Base-by-base conservation (phyloP, 1,140 invertebrate genomes). In the Vanessa atalanta region DNA sequence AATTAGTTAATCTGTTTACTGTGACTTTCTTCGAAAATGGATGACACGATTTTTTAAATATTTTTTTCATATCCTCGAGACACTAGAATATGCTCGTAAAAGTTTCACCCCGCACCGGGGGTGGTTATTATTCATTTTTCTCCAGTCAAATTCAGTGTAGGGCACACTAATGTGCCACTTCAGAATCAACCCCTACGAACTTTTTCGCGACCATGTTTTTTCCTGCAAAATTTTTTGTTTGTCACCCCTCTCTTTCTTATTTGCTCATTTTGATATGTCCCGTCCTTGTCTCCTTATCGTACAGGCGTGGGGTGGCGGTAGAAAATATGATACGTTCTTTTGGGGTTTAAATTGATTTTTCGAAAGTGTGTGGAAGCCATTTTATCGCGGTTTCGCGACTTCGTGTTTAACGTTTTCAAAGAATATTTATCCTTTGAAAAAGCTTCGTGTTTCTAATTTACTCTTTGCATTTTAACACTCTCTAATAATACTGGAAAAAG, bases 241-340 rank as follows among this genome's bases (percentile, higher is more conserved):
- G 80, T 88, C 65, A 65, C 64, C 37, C 76, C 13, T 88, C 89
- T 76, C 81, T 73, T 67, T 90, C 75, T 43, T 14, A 20, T 69
- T 5, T 47, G 13, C 20, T 3, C 14, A 43, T 47, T 23, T 57
- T 37, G 9, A 51, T 77, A 66, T 76, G 51, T 61, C 55, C 67
- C 55, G 8, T 89, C 84, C 66, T 79, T 37, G 48, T 88, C 77
- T 0, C 78, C 53, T 80, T 88, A 87, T 89, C 87, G 80, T 60
- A 2, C 70, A 71, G 51, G 65, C 80, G 84, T 86, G 83, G 87
- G 87, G 87, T 88, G 87, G 83, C 83, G 50, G 77, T 75, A 81
- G 81, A 90, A 91, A 91, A 90, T 91, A 90, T 90, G 89, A 90
- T 91, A 87, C 84, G 87, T 90, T 84, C 85, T 85, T 90, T 88